Base-by-base conservation (phyloP, 2,113 vertebrate species). In the Blennius ocellaris region DNA sequence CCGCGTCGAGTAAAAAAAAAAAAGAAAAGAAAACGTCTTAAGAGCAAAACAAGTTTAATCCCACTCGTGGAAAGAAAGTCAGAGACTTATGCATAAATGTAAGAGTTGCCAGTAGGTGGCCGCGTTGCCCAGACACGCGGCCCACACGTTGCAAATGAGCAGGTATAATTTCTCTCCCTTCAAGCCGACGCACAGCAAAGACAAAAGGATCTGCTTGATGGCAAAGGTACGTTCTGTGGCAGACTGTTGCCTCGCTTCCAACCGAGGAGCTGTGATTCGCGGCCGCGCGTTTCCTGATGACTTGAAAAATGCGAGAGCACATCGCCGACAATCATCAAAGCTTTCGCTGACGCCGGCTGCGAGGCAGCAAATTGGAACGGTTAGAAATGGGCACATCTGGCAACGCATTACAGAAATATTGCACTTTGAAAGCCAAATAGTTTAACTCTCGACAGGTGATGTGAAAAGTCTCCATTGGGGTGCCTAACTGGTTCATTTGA, bases 11-110 rank as follows among this genome's bases (percentile, higher is more conserved):
- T 5, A 37, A 60, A 57, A 36, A 59, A 21, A 30, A 37, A 60
- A 57, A 36, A 55, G 16, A 37, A 60, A 54, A 36, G 55, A 21
- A 5, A 40, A 40, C 4, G 38, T 53, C 53, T 54, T 14, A 65
- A 38, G 58, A 11, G 52, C 51, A 83, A 79, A 81, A 81, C 62
- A 73, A 59, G 78, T 82, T 15, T 56, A 68, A 82, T 84, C 39
- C 48, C 47, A 73, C 67, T 63, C 55, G 62, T 67, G 45, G 51
- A 63, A 63, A 64, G 10, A 63, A 75, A 74, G 60, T 76, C 49
- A 45, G 21, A 55, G 73, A 65, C 76, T 80, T 63, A 82, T 86
- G 69, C 78, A 89, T 86, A 67, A 86, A 89, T 89, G 79, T 37
- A 84, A 48, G 63, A 78, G 76, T 50, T 60, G 62, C 40, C 70